Percentiles rank a stretch among this genome's conserved stretches.
Conservation (phyloP, 2,113 vertebrate species). For the Muscicapa adusta region DNA sequence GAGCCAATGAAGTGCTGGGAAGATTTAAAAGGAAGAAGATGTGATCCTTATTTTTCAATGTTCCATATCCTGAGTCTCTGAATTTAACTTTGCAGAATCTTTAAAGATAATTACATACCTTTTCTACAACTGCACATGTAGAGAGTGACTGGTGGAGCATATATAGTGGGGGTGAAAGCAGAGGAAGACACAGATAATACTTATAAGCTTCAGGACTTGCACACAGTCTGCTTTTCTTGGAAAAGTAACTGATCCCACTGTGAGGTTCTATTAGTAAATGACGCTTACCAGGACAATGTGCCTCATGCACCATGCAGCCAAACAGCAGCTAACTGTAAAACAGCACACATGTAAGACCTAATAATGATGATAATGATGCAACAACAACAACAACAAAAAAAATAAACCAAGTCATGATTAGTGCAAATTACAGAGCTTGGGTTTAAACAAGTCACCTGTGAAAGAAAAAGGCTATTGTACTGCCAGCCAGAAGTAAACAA, state of each 20-base stretch:
- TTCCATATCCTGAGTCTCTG: neutral
- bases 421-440: conserved; percentile 41
- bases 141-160: neutral
- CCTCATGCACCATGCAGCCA: conserved; percentile 95
- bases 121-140: neutral
- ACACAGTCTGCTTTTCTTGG: neutral
- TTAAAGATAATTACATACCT: neutral
- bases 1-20: neutral
- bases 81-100: neutral
- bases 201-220: neutral
- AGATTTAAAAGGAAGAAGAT: neutral
- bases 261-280: conserved; percentile 71
- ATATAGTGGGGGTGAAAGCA: neutral
- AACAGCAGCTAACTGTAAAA: conserved; percentile 98
- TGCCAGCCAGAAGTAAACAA: neutral
- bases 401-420: conserved; percentile 54
- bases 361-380: conserved; percentile 58
- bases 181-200: neutral
- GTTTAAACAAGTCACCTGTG: neutral
- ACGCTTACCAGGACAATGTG: conserved; percentile 87
- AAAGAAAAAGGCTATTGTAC: conserved; percentile 2
- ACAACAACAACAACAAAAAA: neutral
- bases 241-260: conserved; percentile 56
- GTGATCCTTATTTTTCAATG: neutral
- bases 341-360: conserved; percentile 83